Percentiles rank a stretch among this genome's conserved stretches.
phyloP scores from a whole-genome alignment of 2,888 invertebrate species.

The Tridacna gigas region DNA sequence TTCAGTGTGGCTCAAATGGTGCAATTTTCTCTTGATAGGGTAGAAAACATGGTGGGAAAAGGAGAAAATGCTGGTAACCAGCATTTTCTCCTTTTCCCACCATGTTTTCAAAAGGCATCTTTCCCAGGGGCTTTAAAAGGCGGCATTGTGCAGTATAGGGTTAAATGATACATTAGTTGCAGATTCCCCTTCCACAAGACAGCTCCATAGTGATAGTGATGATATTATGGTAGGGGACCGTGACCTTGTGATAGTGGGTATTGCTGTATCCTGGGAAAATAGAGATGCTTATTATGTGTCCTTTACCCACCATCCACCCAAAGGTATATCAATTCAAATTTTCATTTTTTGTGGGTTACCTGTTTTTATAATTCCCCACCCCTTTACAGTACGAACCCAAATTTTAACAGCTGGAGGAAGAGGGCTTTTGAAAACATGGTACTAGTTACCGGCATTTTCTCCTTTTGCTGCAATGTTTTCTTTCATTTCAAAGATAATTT shows the following conservation, averaged over 20 bases:
- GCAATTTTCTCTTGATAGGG: too few species aligned
- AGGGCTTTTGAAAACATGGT: too few species aligned
- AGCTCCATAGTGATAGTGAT: not conserved
- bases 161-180: not conserved
- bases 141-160: not conserved
- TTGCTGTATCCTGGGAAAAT: slow-evolving; percentile 40
- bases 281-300: slow-evolving; percentile 84
- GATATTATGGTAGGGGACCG: slow-evolving; percentile 6
- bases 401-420: too few species aligned
- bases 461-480: too few species aligned
- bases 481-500: too few species aligned
- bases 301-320: slow-evolving; percentile 65
- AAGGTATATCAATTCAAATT: slow-evolving; percentile 32
- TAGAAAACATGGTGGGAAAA: not conserved
- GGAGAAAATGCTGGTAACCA: not conserved
- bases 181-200: slow-evolving; percentile 3
- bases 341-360: too few species aligned
- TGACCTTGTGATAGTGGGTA: slow-evolving; percentile 37
- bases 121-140: not conserved
- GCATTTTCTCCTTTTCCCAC: not conserved
- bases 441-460: too few species aligned
- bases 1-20: too few species aligned
- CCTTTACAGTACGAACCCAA: too few species aligned
- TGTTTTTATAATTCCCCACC: too few species aligned
- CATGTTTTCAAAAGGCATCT: not conserved